These are phyloP conservation scores for Drosophila lini DNA, from an alignment of 1,140 invertebrate genomes.

Conservation along the genomic window DNA sequence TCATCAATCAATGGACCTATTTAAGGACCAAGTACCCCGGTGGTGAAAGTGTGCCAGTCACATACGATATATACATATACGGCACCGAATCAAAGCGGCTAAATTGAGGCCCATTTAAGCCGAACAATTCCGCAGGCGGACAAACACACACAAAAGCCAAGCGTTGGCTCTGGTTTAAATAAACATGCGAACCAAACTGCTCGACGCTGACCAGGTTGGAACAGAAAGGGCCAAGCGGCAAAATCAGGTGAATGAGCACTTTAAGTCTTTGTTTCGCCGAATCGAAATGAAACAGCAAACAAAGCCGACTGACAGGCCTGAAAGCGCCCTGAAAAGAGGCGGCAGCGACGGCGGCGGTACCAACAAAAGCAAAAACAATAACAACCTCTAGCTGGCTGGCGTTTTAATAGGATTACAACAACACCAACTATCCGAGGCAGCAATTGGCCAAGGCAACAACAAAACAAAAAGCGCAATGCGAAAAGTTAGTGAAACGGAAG, in stretches of 20 bases:
- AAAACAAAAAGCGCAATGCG: slow-evolving; percentile 65
- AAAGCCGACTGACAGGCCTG: slow-evolving; percentile 55
- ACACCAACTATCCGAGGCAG: slow-evolving; percentile 32
- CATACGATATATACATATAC: slow-evolving; percentile 8
- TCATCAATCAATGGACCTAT: slow-evolving; percentile 39
- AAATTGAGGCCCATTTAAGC: slow-evolving; percentile 71
- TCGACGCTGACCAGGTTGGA: background rate
- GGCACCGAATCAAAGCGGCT: slow-evolving; percentile 38
- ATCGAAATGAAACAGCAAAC: slow-evolving; percentile 81
- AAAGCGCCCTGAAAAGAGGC: slow-evolving; percentile 30
- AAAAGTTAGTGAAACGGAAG: slow-evolving; percentile 77
- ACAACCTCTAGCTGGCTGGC: slow-evolving; percentile 26
- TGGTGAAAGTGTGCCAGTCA: slow-evolving; percentile 34
- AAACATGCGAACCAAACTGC: slow-evolving; percentile 60
- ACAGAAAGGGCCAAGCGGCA: slow-evolving; percentile 38
- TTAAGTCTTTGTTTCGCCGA: slow-evolving; percentile 79
- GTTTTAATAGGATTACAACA: slow-evolving; percentile 71
- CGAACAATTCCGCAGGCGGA: slow-evolving; percentile 52
- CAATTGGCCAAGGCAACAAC: slow-evolving; percentile 39
- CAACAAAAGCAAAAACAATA: slow-evolving; percentile 38
- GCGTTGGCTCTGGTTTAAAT: slow-evolving; percentile 65
- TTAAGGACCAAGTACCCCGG: slow-evolving; percentile 21
- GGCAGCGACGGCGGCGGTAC: slow-evolving; percentile 18
- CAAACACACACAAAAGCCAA: slow-evolving; percentile 33
- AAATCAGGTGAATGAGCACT: slow-evolving; percentile 82